These are phyloP conservation scores for Caligus rogercresseyi DNA, from an alignment of 1,140 invertebrate species.

Conservation along the genomic window DNA sequence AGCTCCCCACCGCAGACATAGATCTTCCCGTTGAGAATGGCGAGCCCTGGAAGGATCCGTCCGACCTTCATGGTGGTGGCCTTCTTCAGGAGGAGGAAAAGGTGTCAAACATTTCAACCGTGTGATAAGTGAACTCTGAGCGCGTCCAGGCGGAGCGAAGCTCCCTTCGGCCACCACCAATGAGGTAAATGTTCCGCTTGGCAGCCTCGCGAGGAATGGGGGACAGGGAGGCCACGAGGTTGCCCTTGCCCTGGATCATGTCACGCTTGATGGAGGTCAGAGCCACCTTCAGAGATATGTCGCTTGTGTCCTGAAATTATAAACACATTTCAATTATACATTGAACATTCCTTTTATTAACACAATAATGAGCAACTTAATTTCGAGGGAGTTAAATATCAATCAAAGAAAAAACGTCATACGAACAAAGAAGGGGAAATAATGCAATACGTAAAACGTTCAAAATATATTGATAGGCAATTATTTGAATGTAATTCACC, in stretches of 20 bases:
- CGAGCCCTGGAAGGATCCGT: constrained; percentile 71
- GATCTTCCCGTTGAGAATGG: constrained; percentile 65
- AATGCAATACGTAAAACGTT: too few relatives aligned
- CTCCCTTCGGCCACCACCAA: constrained; percentile 72
- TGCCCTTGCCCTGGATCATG: constrained; percentile 53
- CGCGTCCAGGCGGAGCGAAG: constrained; percentile 36
- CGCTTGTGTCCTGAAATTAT: neutral
- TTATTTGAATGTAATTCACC: too few relatives aligned
- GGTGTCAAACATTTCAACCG: constrained; percentile 59
- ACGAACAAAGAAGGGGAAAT: too few relatives aligned
- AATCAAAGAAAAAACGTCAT: too few relatives aligned
- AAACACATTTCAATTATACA: constrained; percentile 26
- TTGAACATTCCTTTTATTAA: too few relatives aligned
- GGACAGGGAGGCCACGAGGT: constrained; percentile 46
- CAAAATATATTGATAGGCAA: too few relatives aligned
- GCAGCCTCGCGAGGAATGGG: constrained; percentile 58
- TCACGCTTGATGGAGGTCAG: constrained; percentile 61
- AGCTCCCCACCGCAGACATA: constrained; percentile 82
- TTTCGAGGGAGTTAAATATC: too few relatives aligned
- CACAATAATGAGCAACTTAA: too few relatives aligned
- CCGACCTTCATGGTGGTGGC: constrained; percentile 64
- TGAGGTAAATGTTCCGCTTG: constrained; percentile 70
- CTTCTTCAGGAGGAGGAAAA: constrained; percentile 35
- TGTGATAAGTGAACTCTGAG: constrained; percentile 34
- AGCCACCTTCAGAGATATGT: constrained; percentile 43